phyloP scores from a whole-genome alignment of 2,113 vertebrate genomes.

The Gymnobelideus leadbeateri region DNA sequence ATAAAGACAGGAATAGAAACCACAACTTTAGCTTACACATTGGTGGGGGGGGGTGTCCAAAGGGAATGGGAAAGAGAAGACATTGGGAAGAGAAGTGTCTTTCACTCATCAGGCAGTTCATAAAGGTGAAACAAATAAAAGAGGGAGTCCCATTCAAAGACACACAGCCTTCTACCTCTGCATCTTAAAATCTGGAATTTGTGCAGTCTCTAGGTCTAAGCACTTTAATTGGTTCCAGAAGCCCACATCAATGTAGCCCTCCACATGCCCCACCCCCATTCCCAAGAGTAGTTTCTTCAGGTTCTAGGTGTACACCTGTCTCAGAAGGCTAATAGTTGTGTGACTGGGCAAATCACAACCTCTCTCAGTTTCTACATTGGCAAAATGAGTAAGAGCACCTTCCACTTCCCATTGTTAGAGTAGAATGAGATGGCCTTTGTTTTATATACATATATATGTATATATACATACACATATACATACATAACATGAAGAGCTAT shows the following conservation, averaged over 20 bases:
- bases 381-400: too few relatives aligned
- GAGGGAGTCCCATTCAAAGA: not conserved
- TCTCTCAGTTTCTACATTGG: not conserved
- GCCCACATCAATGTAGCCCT: fast-evolving
- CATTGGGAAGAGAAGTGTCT: not conserved
- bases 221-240: constrained; percentile 27
- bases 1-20: not conserved
- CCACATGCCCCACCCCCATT: not conserved
- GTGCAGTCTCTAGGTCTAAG: not conserved
- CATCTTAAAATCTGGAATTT: not conserved
- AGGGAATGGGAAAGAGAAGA: not conserved
- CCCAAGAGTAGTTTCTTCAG: not conserved
- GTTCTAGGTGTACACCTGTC: not conserved
- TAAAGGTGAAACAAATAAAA: not conserved
- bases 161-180: not conserved
- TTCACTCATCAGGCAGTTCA: not conserved
- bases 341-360: not conserved
- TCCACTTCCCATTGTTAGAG: not conserved
- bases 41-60: not conserved
- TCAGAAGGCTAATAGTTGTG: not conserved
- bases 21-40: fast-evolving
- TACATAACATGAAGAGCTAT: not conserved
- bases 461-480: not conserved
- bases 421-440: not conserved
- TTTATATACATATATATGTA: too few relatives aligned